These are phyloP conservation scores for Ceriagrion tenellum DNA, from an alignment of 2,888 invertebrate genomes.

Conservation along the genomic window DNA sequence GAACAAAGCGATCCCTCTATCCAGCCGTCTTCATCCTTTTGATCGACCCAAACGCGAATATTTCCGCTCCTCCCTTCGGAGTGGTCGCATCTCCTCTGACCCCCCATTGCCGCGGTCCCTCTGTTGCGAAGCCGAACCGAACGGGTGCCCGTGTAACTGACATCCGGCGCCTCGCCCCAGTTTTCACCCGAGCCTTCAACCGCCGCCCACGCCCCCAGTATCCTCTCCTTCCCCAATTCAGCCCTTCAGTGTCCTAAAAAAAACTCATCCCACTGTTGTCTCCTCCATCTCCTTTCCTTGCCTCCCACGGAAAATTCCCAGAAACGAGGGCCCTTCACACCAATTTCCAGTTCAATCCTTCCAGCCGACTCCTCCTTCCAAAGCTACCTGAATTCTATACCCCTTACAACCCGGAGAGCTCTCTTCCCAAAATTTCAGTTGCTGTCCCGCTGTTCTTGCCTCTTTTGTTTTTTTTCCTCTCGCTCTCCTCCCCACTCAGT, in stretches of 20 bases:
- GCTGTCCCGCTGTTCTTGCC: constrained; percentile 21
- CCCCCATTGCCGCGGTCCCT: neutral
- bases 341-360: constrained; percentile 42
- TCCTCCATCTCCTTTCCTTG: neutral
- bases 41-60: neutral
- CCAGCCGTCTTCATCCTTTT: neutral
- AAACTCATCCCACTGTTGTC: neutral
- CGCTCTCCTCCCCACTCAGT: neutral
- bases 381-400: constrained; percentile 25
- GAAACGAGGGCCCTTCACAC: constrained; percentile 34
- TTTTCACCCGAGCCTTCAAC: neutral
- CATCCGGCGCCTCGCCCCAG: constrained; percentile 57
- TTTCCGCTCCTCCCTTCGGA: neutral
- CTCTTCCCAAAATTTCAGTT: constrained; percentile 1
- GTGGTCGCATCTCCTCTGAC: neutral
- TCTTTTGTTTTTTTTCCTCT: neutral
- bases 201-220: neutral
- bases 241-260: neutral
- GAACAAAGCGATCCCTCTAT: constrained; percentile 42
- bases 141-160: constrained; percentile 52
- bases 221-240: too few species aligned
- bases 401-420: neutral
- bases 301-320: neutral
- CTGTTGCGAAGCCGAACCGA: neutral
- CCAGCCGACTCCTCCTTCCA: neutral